These are phyloP conservation scores for Drosophila nr. perissopoda DNA, from an alignment of 2,888 invertebrate species.

Conservation along the genomic window DNA sequence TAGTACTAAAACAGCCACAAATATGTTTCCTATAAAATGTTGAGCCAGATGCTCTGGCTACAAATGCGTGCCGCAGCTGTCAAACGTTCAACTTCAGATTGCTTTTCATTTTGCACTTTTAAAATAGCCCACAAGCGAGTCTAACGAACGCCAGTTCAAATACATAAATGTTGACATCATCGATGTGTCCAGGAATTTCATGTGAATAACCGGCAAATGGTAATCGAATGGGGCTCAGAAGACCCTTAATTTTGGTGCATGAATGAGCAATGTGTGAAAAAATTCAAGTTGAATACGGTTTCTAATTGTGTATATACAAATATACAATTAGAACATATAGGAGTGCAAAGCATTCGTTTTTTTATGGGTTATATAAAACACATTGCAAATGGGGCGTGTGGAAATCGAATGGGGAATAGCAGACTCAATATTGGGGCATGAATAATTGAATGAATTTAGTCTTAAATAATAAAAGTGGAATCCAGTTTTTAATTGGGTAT, in stretches of 20 bases:
- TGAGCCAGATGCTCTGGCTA: slow-evolving; percentile 10
- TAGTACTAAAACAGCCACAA: background rate
- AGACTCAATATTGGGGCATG: background rate
- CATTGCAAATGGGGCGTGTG: slow-evolving; percentile 22
- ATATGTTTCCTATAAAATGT: background rate
- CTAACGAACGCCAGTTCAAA: slow-evolving; percentile 34
- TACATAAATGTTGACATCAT: slow-evolving; percentile 62
- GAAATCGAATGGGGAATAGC: background rate
- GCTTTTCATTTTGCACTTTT: slow-evolving; percentile 15
- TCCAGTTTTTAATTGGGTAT: background rate
- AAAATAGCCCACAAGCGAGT: slow-evolving; percentile 29
- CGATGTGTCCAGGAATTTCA: slow-evolving; percentile 31
- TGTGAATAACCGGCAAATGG: slow-evolving; percentile 29
- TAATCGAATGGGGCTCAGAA: slow-evolving; percentile 42
- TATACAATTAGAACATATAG: background rate
- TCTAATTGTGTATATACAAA: background rate
- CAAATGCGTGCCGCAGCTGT: slow-evolving; percentile 12
- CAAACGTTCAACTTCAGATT: slow-evolving; percentile 15
- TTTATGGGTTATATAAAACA: background rate
- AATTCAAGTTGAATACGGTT: background rate
- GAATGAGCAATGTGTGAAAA: background rate
- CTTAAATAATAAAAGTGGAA: background rate
- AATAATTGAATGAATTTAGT: background rate
- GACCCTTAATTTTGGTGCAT: slow-evolving; percentile 6
- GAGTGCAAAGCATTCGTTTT: background rate